Evolutionary conservation across 1,140 invertebrate species (phyloP).

Genomic region (Diorhabda carinulata): DNA sequence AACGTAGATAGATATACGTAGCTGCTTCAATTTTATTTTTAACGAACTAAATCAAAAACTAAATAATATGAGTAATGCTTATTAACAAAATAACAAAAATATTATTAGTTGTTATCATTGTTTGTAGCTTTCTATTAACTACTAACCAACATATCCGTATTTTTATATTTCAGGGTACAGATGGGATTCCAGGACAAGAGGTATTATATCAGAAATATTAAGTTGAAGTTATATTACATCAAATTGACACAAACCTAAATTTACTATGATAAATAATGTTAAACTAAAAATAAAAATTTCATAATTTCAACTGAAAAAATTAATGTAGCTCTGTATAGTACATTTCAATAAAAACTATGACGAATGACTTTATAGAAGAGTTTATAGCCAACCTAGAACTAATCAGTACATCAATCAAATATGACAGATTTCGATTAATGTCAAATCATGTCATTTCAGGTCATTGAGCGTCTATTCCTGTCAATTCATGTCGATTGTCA

Average conservation of each 20-base stretch:
- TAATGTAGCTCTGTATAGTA: neutral
- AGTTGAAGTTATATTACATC: neutral
- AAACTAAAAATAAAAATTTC: neutral
- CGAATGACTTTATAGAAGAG: neutral
- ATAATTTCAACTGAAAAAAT: neutral
- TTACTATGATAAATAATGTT: too few relatives aligned
- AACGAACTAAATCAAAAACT: too few relatives aligned
- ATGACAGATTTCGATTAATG: neutral
- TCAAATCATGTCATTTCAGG: too few relatives aligned
- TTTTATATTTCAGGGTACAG: constrained; percentile 75
- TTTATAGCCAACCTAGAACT: neutral
- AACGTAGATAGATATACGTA: too few relatives aligned
- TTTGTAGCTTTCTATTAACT: too few relatives aligned
- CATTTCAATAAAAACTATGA: neutral
- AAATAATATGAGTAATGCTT: too few relatives aligned
- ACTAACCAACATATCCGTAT: too few relatives aligned
- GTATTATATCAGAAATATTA: constrained; percentile 51
- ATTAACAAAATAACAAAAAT: too few relatives aligned
- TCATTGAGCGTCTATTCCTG: neutral
- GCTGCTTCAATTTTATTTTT: too few relatives aligned
- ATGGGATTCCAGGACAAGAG: constrained; percentile 87
- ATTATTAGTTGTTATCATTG: too few relatives aligned
- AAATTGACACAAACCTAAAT: neutral
- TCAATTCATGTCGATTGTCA: constrained; percentile 1
- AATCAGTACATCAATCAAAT: neutral